phyloP scores from a whole-genome alignment of 2,113 vertebrate genomes.

The Rhinolophus sinicus region DNA sequence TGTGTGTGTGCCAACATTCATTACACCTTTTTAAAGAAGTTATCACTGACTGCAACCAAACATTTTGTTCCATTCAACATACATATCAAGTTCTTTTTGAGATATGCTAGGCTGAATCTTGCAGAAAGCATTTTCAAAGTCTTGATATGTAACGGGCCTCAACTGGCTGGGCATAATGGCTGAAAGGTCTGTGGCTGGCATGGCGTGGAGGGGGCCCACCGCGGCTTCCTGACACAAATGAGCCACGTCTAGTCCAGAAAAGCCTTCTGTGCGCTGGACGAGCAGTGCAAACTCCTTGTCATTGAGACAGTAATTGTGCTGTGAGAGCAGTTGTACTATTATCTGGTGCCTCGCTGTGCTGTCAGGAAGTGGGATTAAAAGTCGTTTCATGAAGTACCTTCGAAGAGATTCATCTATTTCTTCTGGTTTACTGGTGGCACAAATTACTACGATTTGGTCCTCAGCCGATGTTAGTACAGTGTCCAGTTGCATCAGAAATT shows the following conservation, averaged over 20 bases:
- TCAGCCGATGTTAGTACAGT: constrained; percentile 94
- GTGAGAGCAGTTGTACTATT: constrained; percentile 99
- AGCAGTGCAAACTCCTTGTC: constrained; percentile 99
- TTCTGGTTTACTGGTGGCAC: constrained; percentile 98
- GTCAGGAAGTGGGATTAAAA: constrained; percentile 98
- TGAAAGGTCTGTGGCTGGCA: constrained; percentile 95
- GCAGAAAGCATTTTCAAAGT: constrained; percentile 99
- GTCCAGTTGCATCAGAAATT: constrained; percentile 99
- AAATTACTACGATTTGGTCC: constrained; percentile 98
- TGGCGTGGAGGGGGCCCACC: constrained; percentile 94
- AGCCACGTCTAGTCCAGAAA: constrained; percentile 97
- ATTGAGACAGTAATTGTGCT: constrained; percentile 99
- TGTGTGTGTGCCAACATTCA: constrained; percentile 89
- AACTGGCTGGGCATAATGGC: constrained; percentile 96
- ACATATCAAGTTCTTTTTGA: constrained; percentile 99
- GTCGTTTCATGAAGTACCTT: constrained; percentile 99
- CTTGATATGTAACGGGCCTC: constrained; percentile 98
- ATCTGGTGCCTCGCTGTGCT: constrained; percentile 98
- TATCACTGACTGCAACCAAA: constrained; percentile 99
- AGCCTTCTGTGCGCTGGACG: constrained; percentile 98
- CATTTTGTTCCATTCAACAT: constrained; percentile 99
- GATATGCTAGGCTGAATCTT: constrained; percentile 99
- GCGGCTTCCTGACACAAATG: constrained; percentile 98
- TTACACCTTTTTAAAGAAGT: constrained; percentile 81
- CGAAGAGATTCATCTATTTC: constrained; percentile 98